Evolutionary conservation across 2,113 vertebrate genomes (phyloP).

Genomic region (Nothocercus julius): DNA sequence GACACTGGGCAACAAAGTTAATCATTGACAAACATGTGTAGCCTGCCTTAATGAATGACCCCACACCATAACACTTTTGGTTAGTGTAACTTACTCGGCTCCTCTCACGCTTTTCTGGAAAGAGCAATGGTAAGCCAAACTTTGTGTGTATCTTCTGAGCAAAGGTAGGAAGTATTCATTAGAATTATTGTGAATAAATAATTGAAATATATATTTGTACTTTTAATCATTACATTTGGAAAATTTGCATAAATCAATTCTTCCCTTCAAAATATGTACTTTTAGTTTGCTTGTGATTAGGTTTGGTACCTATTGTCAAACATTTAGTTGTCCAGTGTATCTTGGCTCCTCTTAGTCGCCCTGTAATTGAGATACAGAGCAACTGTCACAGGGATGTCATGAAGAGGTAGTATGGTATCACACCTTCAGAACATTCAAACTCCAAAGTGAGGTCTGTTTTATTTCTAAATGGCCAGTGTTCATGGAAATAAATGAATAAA

Average conservation of each 20-base stretch:
- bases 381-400: background rate
- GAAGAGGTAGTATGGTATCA: background rate
- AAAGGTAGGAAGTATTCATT: background rate
- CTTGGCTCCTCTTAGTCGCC: background rate
- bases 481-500: background rate
- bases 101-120: background rate
- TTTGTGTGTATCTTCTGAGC: background rate
- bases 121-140: slow-evolving; percentile 18
- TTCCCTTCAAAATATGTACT: background rate
- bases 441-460: background rate
- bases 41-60: slow-evolving; percentile 10
- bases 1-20: slow-evolving; percentile 35
- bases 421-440: background rate
- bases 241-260: background rate
- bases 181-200: background rate
- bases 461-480: background rate
- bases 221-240: background rate
- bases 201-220: background rate
- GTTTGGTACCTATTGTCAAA: background rate
- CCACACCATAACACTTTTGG: background rate
- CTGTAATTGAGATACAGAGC: background rate
- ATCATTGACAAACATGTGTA: slow-evolving; percentile 22
- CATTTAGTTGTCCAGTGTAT: background rate
- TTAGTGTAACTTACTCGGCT: background rate
- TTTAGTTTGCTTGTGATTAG: background rate